Evolutionary conservation across 2,888 invertebrate species (phyloP), one percentile per base, ranked within the genome.

Genomic region (Rhagium mordax): DNA sequence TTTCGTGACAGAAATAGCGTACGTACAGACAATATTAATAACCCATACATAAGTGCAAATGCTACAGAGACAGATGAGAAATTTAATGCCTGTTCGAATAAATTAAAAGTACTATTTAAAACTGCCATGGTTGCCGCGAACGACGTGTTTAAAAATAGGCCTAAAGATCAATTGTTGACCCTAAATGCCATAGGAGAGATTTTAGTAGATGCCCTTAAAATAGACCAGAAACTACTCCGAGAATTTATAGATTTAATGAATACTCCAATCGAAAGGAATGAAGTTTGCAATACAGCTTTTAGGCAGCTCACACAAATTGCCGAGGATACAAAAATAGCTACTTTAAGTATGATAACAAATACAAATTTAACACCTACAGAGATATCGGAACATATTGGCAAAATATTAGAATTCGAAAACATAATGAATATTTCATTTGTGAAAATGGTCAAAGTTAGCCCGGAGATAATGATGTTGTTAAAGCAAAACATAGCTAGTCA

Each of bases 391-490:
- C 91, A 91, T 82, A 88, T 94, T 20, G 89, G 91, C 18, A 90
- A 91, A 78, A 91, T 94, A 70, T 87, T 94, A 60, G 91, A 91
- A 74, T 90, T 91, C 77, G 92, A 92, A 81, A 89, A 89, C 78
- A 89, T 92, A 75, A 90, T 93, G 21, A 89, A 91, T 7, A 93
- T 93, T 0, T 72, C 84, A 3, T 93, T 94, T 78, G 91, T 91
- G 85, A 92, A 92, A 77, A 89, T 94, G 74, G 90, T 92, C 0
- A 87, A 87, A 82, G 90, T 90, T 76, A 91, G 93, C 81, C 90
- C 92, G 0, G 90, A 89, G 74, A 86, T 94, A 61, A 85, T 93
- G 1, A 89, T 91, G 6, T 89, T 90, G 60, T 90, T 94, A 6
- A 86, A 93, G 8, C 89, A 90, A 24, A 90, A 91, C 74, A 91